Evolutionary conservation across 2,888 invertebrate species (phyloP).

Genomic region (Metalampra italica): DNA sequence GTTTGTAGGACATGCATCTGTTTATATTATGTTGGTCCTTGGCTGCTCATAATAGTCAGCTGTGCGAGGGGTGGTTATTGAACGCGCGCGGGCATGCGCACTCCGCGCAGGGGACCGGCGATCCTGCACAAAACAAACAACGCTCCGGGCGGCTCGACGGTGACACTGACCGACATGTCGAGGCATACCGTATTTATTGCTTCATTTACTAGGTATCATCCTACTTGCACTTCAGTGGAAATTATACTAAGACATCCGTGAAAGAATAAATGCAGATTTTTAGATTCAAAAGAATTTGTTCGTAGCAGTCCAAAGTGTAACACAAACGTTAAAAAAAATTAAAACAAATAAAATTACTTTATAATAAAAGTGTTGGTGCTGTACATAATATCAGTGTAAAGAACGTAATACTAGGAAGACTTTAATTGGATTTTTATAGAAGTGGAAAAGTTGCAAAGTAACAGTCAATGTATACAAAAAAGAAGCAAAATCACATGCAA

Average conservation of each 20-base stretch:
- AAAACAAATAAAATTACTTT: too few species aligned
- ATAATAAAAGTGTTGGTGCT: not conserved
- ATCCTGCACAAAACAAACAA: conserved; percentile 65
- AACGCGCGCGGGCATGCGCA: conserved; percentile 67
- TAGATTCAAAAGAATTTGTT: not conserved
- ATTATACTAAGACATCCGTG: not conserved
- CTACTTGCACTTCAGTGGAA: not conserved
- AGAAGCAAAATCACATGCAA: conserved; percentile 59
- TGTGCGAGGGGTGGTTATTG: conserved; percentile 54
- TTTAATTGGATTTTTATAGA: not conserved
- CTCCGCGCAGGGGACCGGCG: conserved; percentile 37
- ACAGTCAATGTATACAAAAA: conserved; percentile 24
- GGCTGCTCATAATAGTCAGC: conserved; percentile 37
- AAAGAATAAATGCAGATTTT: not conserved
- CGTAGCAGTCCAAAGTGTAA: too few species aligned
- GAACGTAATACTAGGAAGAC: too few species aligned
- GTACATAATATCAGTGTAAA: too few species aligned
- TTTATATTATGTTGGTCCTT: not conserved
- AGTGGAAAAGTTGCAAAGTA: not conserved
- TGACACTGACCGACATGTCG: conserved; percentile 58
- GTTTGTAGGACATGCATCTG: not conserved
- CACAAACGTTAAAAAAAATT: too few species aligned
- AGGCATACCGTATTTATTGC: conserved; percentile 20
- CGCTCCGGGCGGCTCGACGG: conserved; percentile 37
- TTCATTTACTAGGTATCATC: conserved; percentile 16